Conservation (phyloP, 2,797 vertebrate species). For the Pogonophryne albipinna region DNA sequence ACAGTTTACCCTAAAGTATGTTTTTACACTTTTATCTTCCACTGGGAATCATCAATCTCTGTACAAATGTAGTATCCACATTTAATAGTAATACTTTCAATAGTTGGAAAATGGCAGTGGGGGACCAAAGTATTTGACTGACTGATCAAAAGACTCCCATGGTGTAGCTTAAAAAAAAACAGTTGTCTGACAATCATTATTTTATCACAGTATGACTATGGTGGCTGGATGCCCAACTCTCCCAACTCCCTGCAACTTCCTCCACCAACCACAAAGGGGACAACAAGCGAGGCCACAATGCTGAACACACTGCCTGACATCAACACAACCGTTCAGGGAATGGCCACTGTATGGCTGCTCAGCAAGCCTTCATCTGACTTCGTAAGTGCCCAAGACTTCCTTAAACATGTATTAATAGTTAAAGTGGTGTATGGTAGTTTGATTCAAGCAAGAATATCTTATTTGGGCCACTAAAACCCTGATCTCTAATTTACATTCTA, state of each 20-base stretch:
- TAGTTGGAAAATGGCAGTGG: no score
- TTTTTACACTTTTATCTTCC: no score
- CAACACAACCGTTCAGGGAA: constrained; percentile 8
- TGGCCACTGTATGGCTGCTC: constrained; percentile 64
- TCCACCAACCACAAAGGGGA: constrained; percentile 67
- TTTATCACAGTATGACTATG: constrained; percentile 62
- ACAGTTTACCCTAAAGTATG: no score
- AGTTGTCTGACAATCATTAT: background rate
- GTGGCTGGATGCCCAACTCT: constrained; percentile 72
- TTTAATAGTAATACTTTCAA: background rate
- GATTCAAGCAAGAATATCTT: background rate
- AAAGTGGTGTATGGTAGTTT: no score
- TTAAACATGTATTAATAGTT: background rate
- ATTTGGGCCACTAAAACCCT: background rate
- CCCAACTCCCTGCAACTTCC: constrained; percentile 57
- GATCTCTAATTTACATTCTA: background rate
- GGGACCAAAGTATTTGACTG: background rate
- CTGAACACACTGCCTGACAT: constrained; percentile 58
- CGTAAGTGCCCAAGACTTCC: constrained; percentile 46
- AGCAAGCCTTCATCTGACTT: constrained; percentile 65
- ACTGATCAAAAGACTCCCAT: background rate
- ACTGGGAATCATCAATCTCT: no score
- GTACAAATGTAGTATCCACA: background rate
- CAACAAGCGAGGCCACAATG: constrained; percentile 35
- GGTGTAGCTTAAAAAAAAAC: background rate